Conservation (phyloP, 2,113 vertebrate genomes). For the Ophthalmolycus amberensis region DNA sequence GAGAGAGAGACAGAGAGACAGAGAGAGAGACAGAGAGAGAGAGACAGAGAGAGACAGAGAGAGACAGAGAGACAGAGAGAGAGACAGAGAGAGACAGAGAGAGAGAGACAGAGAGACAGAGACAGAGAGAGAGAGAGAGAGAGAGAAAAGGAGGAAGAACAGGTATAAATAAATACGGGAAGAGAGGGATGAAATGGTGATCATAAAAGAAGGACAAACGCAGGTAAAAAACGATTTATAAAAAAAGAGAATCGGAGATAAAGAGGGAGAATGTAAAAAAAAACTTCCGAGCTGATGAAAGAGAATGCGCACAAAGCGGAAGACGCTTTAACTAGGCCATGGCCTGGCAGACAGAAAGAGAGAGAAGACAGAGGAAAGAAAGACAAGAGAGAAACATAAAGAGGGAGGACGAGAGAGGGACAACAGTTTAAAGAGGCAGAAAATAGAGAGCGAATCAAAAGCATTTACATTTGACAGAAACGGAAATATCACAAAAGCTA, state of each 20-base stretch:
- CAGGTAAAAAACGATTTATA: slow-evolving; percentile 22
- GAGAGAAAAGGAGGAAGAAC: neutral
- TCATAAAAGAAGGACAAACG: slow-evolving; percentile 30
- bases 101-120: neutral
- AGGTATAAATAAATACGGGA: slow-evolving; percentile 40
- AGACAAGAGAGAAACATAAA: slow-evolving; percentile 16
- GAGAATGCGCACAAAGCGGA: slow-evolving; percentile 55
- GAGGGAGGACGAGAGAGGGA: slow-evolving; percentile 25
- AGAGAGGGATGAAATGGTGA: neutral
- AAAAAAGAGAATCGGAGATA: slow-evolving; percentile 32
- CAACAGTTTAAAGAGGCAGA: slow-evolving; percentile 15
- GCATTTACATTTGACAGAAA: neutral
- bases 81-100: slow-evolving; percentile 17
- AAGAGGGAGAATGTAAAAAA: slow-evolving; percentile 42
- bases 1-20: slow-evolving; percentile 2
- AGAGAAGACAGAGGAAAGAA: slow-evolving; percentile 21
- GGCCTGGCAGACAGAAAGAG: slow-evolving; percentile 50
- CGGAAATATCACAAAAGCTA: neutral
- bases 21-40: neutral
- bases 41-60: neutral
- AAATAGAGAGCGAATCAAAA: slow-evolving; percentile 2
- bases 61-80: neutral
- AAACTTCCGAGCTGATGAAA: slow-evolving; percentile 62
- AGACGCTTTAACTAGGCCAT: slow-evolving; percentile 64
- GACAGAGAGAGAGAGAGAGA: neutral